Conservation (phyloP, 2,888 invertebrate genomes). For the Sinelater perroti region DNA sequence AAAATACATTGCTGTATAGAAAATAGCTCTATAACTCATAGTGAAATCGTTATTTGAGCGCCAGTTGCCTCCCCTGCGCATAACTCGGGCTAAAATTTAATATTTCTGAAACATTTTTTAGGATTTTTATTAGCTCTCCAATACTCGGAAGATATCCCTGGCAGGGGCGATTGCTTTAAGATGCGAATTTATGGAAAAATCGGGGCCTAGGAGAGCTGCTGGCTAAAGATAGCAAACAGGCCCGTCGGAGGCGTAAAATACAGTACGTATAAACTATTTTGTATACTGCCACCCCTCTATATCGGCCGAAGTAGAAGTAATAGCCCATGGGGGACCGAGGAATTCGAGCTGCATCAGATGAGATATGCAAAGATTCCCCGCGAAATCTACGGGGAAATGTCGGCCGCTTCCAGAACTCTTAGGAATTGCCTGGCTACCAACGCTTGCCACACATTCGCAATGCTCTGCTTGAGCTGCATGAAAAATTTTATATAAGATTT, state of each 20-base stretch:
- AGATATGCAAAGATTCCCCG: slow-evolving; percentile 28
- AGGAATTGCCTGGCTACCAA: no score
- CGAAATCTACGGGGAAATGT: slow-evolving; percentile 3
- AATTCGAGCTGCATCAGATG: slow-evolving; percentile 18
- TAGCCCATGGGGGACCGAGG: slow-evolving; percentile 20
- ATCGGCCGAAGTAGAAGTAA: slow-evolving; percentile 22
- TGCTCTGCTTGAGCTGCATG: no score
- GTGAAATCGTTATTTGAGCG: no score
- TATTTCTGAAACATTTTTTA: slow-evolving; percentile 6
- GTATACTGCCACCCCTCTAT: slow-evolving; percentile 28
- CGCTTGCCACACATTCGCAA: no score
- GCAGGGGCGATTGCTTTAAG: slow-evolving; percentile 17
- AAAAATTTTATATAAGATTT: no score
- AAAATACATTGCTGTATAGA: no score
- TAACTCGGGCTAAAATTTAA: slow-evolving; percentile 1
- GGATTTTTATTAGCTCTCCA: slow-evolving; percentile 6
- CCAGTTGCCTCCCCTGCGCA: no score
- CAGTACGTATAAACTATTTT: slow-evolving; percentile 28
- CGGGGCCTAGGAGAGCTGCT: slow-evolving; percentile 24
- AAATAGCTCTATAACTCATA: no score
- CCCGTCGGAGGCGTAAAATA: slow-evolving; percentile 30
- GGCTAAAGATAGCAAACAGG: slow-evolving; percentile 33
- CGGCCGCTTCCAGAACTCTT: neutral
- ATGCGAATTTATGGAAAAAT: slow-evolving; percentile 29
- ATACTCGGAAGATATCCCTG: slow-evolving; percentile 5